Evolutionary conservation across 2,888 invertebrate species (phyloP), one percentile per base, ranked within the genome.

Genomic region (Lottia gigantea): DNA sequence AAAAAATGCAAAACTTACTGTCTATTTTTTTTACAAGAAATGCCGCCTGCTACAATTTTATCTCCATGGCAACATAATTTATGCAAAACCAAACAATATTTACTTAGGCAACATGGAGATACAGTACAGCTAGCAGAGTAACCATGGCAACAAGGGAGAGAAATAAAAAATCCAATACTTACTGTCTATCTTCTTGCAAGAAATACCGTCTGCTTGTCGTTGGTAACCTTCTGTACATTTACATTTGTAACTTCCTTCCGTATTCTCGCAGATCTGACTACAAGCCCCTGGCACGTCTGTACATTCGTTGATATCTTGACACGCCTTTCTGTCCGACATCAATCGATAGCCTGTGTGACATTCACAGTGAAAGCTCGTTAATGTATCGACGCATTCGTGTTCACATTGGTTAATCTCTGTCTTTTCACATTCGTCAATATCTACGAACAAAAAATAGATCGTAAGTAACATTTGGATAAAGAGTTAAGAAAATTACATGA

Each of bases 191-290:
- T 93, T 97, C 89, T 98, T 98, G 91, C 99, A 99, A 0, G 92
- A 92, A 81, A 76, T 70, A 93, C 94, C 86, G 95, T 83, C 82
- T 14, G 87, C 95, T 75, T 94, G 93, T 31, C 97, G 90, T 0
- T 91, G 88, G 86, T 98, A 99, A 2, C 97, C 98, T 23, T 96
- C 95, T 82, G 96, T 94, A 87, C 99, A 99, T 88, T 97, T 97
- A 89, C 99, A 99, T 83, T 95, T 95, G 89, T 93, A 98, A 11
- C 95, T 93, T 16, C 98, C 98, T 0, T 95, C 95, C 0, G 95
- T 96, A 87, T 99, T 98, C 16, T 95, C 94, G 85, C 99, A 99
- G 81, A 93, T 92, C 87, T 99, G 98, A 0, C 96, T 95, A 85
- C 98, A 99, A 0, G 95, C 95, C 6, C 94, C 95, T 0, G 95